A percentile compares a stretch with the other conserved stretches of the same genome.
phyloP scores from a whole-genome alignment of 2,888 invertebrate species.

The Bursaphelenchus okinawaensis region DNA sequence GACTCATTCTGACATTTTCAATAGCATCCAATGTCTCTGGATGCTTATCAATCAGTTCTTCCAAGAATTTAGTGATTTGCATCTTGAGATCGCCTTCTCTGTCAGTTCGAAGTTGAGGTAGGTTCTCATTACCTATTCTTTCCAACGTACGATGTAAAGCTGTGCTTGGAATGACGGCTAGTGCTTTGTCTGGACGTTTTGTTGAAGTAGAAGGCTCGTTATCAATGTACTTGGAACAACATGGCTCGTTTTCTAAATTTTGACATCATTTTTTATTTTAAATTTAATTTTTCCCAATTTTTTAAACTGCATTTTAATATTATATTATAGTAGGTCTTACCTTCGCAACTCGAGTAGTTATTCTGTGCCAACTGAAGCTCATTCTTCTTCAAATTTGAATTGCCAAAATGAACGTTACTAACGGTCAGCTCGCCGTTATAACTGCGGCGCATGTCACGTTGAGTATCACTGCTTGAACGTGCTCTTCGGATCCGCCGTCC shows the following conservation, averaged over 20 bases:
- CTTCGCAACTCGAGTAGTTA: neutral
- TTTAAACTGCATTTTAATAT: too few relatives aligned
- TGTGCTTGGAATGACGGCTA: slow-evolving; percentile 3
- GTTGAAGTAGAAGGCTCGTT: neutral
- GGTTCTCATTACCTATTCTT: slow-evolving; percentile 5
- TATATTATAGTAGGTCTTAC: too few relatives aligned
- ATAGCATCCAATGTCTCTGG: slow-evolving; percentile 56
- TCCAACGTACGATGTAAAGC: slow-evolving; percentile 14
- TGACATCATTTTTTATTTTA: neutral
- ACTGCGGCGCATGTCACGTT: neutral
- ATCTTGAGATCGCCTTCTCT: slow-evolving; percentile 37
- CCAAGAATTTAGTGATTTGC: slow-evolving; percentile 52
- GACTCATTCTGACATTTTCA: slow-evolving; percentile 48
- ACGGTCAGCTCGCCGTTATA: neutral
- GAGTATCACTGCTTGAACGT: neutral
- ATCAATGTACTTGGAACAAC: neutral
- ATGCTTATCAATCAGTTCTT: slow-evolving; percentile 56
- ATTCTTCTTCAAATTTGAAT: neutral
- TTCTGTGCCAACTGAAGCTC: neutral
- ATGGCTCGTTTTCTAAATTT: neutral
- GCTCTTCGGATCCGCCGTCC: neutral
- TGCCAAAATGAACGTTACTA: neutral
- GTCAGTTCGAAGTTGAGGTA: slow-evolving; percentile 10
- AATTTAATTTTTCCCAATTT: neutral
- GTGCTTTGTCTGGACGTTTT: neutral